Evolutionary conservation across 2,888 invertebrate species (phyloP).

Genomic region (Parnassius smintheus): DNA sequence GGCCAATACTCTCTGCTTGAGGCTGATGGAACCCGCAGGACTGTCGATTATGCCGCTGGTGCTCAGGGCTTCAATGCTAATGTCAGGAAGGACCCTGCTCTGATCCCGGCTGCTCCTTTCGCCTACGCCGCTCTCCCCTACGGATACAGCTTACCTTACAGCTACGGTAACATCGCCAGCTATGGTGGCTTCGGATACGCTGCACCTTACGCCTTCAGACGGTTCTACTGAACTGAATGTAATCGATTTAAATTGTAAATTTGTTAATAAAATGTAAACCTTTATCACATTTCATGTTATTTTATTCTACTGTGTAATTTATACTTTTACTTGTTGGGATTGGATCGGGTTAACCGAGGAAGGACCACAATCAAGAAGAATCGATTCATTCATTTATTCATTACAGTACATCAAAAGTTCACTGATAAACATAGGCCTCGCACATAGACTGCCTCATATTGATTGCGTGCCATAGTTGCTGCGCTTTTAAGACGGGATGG

Average conservation of each 20-base stretch:
- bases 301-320: background rate
- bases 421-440: no score
- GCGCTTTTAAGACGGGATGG: no score
- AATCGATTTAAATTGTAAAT: conserved; percentile 34
- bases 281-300: background rate
- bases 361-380: no score
- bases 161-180: conserved; percentile 30
- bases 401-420: no score
- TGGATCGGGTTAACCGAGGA: no score
- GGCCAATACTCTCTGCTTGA: conserved; percentile 80
- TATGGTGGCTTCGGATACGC: conserved; percentile 33
- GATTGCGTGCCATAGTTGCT: no score
- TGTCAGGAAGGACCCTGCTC: conserved; percentile 75
- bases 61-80: conserved; percentile 79
- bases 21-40: conserved; percentile 76
- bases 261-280: conserved; percentile 43
- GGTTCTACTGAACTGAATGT: conserved; percentile 40
- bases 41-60: conserved; percentile 79
- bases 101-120: conserved; percentile 46
- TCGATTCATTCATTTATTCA: no score
- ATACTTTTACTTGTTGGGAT: no score
- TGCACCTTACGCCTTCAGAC: conserved; percentile 44
- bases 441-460: no score
- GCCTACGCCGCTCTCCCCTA: conserved; percentile 40
- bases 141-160: conserved; percentile 35